A percentile compares a stretch with the other conserved stretches of the same genome.
Evolutionary conservation across 2,888 invertebrate genomes (phyloP).

Genomic region (Meloe dianella): DNA sequence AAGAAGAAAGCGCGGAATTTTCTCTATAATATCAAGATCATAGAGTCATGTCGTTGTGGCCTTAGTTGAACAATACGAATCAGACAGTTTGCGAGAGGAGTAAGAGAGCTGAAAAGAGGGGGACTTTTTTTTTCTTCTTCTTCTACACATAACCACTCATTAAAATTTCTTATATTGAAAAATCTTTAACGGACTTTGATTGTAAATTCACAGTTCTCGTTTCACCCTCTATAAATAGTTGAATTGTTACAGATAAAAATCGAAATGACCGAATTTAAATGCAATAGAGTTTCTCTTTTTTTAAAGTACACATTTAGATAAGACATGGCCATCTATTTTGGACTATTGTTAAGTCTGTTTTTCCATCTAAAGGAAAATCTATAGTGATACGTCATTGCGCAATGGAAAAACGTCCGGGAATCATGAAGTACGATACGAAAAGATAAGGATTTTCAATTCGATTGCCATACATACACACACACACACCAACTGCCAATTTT

Average conservation of each 20-base stretch:
- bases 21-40: constrained; percentile 53
- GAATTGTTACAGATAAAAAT: constrained; percentile 19
- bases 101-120: constrained; percentile 15
- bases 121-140: background rate
- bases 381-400: constrained; percentile 37
- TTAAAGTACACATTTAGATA: constrained; percentile 60
- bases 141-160: background rate
- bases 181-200: constrained; percentile 5
- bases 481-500: background rate
- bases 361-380: constrained; percentile 31
- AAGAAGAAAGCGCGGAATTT: background rate
- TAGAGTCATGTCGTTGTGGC: constrained; percentile 54
- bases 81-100: constrained; percentile 22
- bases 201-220: background rate
- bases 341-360: constrained; percentile 45
- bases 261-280: constrained; percentile 58
- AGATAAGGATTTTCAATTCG: too few species aligned
- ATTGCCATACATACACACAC: too few species aligned
- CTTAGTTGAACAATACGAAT: constrained; percentile 21
- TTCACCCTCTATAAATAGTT: constrained; percentile 39
- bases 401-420: constrained; percentile 10
- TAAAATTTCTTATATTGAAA: constrained; percentile 7
- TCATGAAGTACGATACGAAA: too few species aligned
- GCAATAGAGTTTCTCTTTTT: constrained; percentile 54
- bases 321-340: constrained; percentile 59